Evolutionary conservation across 30 jellyfish, hydroid and myxozoan species (phyloP).

Genomic region (Hydractinia symbiolongicarpus): DNA sequence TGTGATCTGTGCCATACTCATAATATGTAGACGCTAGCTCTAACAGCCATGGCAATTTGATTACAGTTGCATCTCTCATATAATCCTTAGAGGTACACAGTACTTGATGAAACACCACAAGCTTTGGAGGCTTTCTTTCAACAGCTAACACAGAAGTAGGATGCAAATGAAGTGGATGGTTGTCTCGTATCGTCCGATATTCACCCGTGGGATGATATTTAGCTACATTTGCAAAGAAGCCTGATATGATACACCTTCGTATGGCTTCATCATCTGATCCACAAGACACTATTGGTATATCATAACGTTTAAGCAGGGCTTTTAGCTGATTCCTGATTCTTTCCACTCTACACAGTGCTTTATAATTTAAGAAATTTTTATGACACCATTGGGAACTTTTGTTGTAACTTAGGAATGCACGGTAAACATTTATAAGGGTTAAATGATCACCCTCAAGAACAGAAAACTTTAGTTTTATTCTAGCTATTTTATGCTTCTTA

Average conservation of each 20-base stretch:
- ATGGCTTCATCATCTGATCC: conserved; percentile 88
- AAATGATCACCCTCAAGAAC: conserved; percentile 96
- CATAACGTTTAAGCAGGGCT: conserved; percentile 60
- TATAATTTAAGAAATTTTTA: conserved; percentile 73
- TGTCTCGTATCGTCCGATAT: conserved; percentile 83
- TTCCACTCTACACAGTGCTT: conserved; percentile 87
- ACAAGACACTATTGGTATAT: conserved; percentile 84
- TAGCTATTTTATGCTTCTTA: conserved; percentile 56
- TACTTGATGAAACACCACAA: conserved; percentile 86
- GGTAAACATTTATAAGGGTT: conserved; percentile 80
- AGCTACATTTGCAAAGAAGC: conserved; percentile 96
- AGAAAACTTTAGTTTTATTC: conserved; percentile 71
- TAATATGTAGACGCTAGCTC: conserved; percentile 92
- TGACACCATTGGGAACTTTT: conserved; percentile 94
- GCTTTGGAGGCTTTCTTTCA: conserved; percentile 77
- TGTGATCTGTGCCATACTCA: conserved; percentile 80
- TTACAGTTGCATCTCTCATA: conserved; percentile 92
- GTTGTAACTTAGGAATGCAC: conserved; percentile 64
- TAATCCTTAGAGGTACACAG: conserved; percentile 82
- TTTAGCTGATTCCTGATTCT: conserved; percentile 68
- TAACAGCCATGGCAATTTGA: conserved; percentile 73
- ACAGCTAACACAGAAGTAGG: conserved; percentile 87
- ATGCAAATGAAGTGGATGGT: conserved; percentile 76
- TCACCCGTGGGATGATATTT: conserved; percentile 96
- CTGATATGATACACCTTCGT: conserved; percentile 90